These are phyloP conservation scores for Mixornis gularis DNA, from an alignment of 2,113 vertebrate genomes.

Conservation along the genomic window DNA sequence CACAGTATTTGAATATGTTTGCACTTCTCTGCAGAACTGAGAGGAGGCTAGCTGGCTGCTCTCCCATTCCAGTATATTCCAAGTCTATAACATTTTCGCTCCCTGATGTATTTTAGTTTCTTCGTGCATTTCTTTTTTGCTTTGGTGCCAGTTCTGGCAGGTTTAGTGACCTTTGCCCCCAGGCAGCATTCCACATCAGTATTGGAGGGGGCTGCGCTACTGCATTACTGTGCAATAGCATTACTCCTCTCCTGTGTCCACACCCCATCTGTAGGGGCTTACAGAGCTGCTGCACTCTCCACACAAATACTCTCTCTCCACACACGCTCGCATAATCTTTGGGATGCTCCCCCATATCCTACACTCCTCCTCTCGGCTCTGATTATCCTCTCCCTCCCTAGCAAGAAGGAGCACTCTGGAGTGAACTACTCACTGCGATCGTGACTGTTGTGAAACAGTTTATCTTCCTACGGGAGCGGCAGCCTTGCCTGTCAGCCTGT, in stretches of 20 bases:
- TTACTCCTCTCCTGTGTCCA: background rate
- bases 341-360: background rate
- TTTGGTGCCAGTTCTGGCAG: background rate
- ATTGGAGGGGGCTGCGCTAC: background rate
- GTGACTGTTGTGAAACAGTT: slow-evolving; percentile 41
- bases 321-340: fast-evolving
- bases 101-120: background rate
- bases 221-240: background rate
- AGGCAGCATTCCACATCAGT: background rate
- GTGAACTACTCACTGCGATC: background rate
- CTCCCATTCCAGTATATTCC: background rate
- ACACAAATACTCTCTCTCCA: background rate
- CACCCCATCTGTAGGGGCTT: background rate
- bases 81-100: background rate
- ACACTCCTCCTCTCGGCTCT: background rate
- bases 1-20: background rate
- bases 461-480: slow-evolving; percentile 9
- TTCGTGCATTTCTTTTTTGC: background rate
- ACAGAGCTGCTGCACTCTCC: background rate
- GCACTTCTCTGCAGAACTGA: background rate
- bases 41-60: background rate
- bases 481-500: background rate
- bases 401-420: background rate
- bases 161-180: background rate
- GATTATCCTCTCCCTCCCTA: background rate